Conservation (phyloP, 1,140 invertebrate species). For the Drosophila erecta region DNA sequence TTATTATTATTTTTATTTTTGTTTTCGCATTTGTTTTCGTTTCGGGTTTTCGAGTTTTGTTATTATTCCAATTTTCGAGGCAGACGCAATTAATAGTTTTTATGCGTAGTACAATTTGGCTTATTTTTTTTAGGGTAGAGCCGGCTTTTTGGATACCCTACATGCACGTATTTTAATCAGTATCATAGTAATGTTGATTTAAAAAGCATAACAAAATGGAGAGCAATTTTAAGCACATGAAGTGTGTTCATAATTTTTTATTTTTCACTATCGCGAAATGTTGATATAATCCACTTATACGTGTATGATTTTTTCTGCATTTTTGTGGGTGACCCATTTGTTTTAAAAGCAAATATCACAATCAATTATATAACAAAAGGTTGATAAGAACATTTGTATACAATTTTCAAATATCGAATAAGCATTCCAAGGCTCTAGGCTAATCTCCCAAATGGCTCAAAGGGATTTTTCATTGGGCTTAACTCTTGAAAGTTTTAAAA, state of each 20-base stretch:
- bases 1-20: slow-evolving; percentile 14
- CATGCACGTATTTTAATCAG: too few relatives aligned
- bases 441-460: not conserved
- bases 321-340: not conserved
- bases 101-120: slow-evolving; percentile 28
- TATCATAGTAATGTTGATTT: too few relatives aligned
- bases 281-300: not conserved
- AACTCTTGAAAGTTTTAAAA: slow-evolving; percentile 17
- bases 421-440: not conserved
- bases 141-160: slow-evolving; percentile 13
- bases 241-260: too few relatives aligned
- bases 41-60: slow-evolving; percentile 35
- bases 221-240: too few relatives aligned
- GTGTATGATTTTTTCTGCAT: not conserved
- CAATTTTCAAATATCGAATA: slow-evolving; percentile 1
- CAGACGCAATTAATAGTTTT: slow-evolving; percentile 59
- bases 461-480: not conserved
- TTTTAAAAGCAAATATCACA: not conserved
- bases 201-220: too few relatives aligned
- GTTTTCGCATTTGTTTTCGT: slow-evolving; percentile 24
- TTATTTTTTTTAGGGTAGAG: slow-evolving; percentile 20
- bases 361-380: not conserved
- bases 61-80: slow-evolving; percentile 46
- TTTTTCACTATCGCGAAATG: not conserved
- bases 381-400: not conserved